Percentiles rank a stretch among this genome's conserved stretches.
phyloP scores from a whole-genome alignment of 1,140 invertebrate genomes.

The Sarcophaga bullata region DNA sequence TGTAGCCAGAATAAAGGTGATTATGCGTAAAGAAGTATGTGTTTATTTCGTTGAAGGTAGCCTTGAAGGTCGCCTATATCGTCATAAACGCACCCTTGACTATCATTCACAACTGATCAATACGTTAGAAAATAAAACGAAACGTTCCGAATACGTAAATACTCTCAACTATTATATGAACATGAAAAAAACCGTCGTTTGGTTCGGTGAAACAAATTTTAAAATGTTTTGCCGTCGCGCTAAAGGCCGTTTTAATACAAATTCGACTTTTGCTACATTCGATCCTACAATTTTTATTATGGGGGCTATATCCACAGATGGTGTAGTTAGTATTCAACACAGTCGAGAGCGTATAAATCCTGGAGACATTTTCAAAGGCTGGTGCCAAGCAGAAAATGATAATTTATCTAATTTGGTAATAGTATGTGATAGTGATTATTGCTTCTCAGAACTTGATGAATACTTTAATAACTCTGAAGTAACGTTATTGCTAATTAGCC shows the following conservation, averaged over 20 bases:
- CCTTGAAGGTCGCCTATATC: conserved; percentile 35
- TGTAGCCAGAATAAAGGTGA: conserved; percentile 8
- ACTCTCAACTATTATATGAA: conserved; percentile 33
- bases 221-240: conserved; percentile 38
- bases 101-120: conserved; percentile 21
- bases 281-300: conserved; percentile 36
- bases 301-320: conserved; percentile 28
- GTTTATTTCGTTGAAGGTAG: conserved; percentile 4
- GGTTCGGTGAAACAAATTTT: conserved; percentile 37
- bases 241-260: conserved; percentile 23
- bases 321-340: conserved; percentile 24
- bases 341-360: conserved; percentile 18
- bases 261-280: conserved; percentile 14
- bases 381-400: neutral
- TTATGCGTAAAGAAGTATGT: conserved; percentile 32
- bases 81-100: conserved; percentile 15
- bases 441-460: conserved; percentile 29
- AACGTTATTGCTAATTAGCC: conserved; percentile 28
- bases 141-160: conserved; percentile 39
- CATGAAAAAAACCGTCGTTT: conserved; percentile 28
- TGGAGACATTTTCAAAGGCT: conserved; percentile 25
- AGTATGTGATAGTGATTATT: conserved; percentile 41
- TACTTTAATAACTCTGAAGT: conserved; percentile 30
- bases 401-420: conserved; percentile 38
- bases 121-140: conserved; percentile 29